These are phyloP conservation scores for Harpalus rubripes DNA, from an alignment of 2,888 invertebrate species.

Conservation along the genomic window DNA sequence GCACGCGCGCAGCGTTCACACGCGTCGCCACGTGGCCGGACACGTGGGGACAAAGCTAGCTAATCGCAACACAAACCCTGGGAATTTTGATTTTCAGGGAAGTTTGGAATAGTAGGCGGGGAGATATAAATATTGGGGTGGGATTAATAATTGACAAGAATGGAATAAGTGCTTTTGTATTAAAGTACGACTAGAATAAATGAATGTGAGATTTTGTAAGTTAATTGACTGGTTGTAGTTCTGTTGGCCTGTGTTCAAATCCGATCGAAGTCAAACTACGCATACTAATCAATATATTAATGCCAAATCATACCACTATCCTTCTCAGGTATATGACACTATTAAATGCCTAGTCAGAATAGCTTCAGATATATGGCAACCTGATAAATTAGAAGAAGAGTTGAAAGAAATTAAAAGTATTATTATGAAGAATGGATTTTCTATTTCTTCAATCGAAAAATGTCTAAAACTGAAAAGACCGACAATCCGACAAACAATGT, in stretches of 20 bases:
- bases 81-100: background rate
- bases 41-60: slow-evolving; percentile 2
- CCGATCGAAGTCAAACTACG: too few species aligned
- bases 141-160: background rate
- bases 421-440: too few species aligned
- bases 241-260: too few species aligned
- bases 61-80: background rate
- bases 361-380: background rate
- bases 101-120: background rate
- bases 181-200: too few species aligned
- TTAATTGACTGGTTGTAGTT: too few species aligned
- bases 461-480: too few species aligned
- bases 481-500: too few species aligned
- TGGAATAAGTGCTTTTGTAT: too few species aligned
- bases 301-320: background rate
- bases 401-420: background rate
- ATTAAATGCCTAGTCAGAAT: background rate
- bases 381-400: background rate
- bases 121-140: background rate
- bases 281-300: background rate
- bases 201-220: too few species aligned
- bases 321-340: background rate
- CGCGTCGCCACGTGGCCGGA: slow-evolving; percentile 54
- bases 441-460: too few species aligned
- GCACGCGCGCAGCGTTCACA: slow-evolving; percentile 56